A percentile compares a stretch with the other conserved stretches of the same genome.
phyloP scores from a whole-genome alignment of 2,113 vertebrate species.

The Neolamprologus kungweensis region DNA sequence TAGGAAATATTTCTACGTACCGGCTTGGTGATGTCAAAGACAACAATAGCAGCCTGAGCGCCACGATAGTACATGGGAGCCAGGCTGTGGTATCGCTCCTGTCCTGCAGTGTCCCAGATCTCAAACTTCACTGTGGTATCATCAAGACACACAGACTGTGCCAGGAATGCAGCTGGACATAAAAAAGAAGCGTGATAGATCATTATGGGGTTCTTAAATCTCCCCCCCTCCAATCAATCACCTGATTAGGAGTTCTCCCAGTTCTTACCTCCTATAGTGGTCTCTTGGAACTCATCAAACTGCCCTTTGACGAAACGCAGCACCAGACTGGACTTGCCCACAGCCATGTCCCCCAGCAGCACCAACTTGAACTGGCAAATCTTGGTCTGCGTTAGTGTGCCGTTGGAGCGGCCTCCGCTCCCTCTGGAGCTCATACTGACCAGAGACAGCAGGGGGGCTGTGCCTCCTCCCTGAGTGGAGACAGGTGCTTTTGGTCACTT shows the following conservation, averaged over 20 bases:
- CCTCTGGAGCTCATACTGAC: constrained; percentile 74
- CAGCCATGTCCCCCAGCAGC: constrained; percentile 79
- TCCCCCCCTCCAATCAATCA: too few relatives aligned
- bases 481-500: neutral
- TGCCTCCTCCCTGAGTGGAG: constrained; percentile 31
- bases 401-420: constrained; percentile 69
- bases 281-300: constrained; percentile 82
- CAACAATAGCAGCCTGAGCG: constrained; percentile 80
- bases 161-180: constrained; percentile 74
- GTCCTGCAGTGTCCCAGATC: constrained; percentile 82
- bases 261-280: constrained; percentile 77
- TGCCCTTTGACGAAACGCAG: constrained; percentile 82
- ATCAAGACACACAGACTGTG: constrained; percentile 81
- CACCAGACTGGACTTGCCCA: constrained; percentile 82
- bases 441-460: constrained; percentile 10
- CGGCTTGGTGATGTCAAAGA: constrained; percentile 82
- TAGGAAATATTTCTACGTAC: constrained; percentile 20
- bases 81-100: constrained; percentile 81
- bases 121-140: constrained; percentile 84
- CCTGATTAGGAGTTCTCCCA: neutral
- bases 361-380: constrained; percentile 85
- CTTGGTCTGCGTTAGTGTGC: constrained; percentile 74
- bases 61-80: constrained; percentile 83
- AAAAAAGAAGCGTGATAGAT: neutral
- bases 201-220: neutral